Percentiles rank a stretch among this genome's conserved stretches.
phyloP scores from a whole-genome alignment of 2,888 invertebrate species.

The Pollenia griseotomentosa region DNA sequence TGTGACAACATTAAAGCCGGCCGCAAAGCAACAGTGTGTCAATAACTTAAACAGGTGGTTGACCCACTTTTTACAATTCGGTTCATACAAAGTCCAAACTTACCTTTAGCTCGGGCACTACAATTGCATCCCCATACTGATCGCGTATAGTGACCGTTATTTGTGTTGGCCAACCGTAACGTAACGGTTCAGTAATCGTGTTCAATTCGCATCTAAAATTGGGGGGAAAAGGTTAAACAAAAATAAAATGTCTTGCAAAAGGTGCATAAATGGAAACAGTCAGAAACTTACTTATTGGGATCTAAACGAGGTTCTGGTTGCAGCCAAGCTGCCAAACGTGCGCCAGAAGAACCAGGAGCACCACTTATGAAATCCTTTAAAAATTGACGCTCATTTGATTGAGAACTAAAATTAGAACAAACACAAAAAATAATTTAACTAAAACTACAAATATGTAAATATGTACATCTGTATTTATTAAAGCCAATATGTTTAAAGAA shows the following conservation, averaged over 20 bases:
- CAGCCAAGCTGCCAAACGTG: constrained; percentile 96
- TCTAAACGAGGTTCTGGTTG: constrained; percentile 97
- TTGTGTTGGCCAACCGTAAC: constrained; percentile 93
- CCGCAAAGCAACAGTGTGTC: background rate
- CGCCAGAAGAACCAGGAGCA: constrained; percentile 93
- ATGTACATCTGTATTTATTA: background rate
- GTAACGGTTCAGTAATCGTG: constrained; percentile 88
- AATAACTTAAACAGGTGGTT: constrained; percentile 8
- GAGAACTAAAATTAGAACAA: constrained; percentile 86
- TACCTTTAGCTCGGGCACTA: constrained; percentile 93
- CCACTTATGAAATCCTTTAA: constrained; percentile 96
- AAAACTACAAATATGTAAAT: background rate
- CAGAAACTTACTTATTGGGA: constrained; percentile 85
- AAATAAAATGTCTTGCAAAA: constrained; percentile 9
- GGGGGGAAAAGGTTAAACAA: background rate
- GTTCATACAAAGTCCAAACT: constrained; percentile 74
- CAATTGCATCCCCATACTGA: constrained; percentile 95
- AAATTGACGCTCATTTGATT: constrained; percentile 96
- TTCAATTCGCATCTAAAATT: constrained; percentile 90
- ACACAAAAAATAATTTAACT: background rate
- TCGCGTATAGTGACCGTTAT: constrained; percentile 93
- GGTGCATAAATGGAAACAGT: background rate
- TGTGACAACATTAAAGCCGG: background rate
- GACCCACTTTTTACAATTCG: constrained; percentile 4
- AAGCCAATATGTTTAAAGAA: background rate